Base-by-base conservation (phyloP, 2,797 vertebrate species). In the Phyllotis vaccarum region DNA sequence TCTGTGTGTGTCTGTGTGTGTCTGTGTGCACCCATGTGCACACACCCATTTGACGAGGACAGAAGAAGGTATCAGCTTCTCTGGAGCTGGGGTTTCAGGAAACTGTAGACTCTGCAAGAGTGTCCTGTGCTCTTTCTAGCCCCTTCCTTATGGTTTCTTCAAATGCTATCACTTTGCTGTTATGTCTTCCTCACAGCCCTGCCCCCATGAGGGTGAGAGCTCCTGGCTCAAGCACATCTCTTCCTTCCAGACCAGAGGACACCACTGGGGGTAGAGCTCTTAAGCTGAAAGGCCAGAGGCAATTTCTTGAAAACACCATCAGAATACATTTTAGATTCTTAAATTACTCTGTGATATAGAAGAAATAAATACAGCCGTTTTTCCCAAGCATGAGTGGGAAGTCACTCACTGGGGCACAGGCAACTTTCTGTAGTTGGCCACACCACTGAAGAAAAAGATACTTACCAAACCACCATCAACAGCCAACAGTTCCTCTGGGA, bases 291-390 rank as follows among this genome's bases (percentile, higher is more conserved):
- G 49, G 70, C 4, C 58, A 94, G 89, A 95, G 49, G 62, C 19
- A 88, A 27, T 94, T 95, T 91, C 40, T 78, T 94, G 60, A 58
- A 94, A 72, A 91, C 43, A 68, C 6, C 58, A 82, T 52, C 58
- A 81, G 85, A 95, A 87, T 3, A 91, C 43, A 96, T 75, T 81
- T 83, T 79, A 62, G 82, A 24, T n/a, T 58, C 72, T 76, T 62
- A 46, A 17, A 31, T 52, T 92, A 74, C 88, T 95, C 2, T 19
- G 83, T 93, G 40, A 92, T 8, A 27, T 27, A 86, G 68, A 90
- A 92, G 88, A 22, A 96, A 64, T 11, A 95, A 95, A 78, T 2
- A 66, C 10, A 88, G 24, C 29, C 16, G 31, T 21, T 70, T 96
- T 94, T 49, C 46, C 43, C 24, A 75, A 24, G 24, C 27, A 46